Evolutionary conservation across 1,140 invertebrate species (phyloP).

Genomic region (Dufourea novaeangliae): DNA sequence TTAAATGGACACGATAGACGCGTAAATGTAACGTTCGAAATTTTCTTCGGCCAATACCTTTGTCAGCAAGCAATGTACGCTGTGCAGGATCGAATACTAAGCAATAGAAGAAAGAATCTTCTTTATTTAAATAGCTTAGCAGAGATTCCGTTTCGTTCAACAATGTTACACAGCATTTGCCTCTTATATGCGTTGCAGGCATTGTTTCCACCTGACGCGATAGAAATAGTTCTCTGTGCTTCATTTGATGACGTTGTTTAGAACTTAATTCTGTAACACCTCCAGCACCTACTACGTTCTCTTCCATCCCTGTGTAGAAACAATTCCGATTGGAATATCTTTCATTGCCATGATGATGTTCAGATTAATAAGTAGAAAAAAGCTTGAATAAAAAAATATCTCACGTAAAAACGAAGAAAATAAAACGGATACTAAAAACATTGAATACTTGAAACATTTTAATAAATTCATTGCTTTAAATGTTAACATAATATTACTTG

Average conservation of each 20-base stretch:
- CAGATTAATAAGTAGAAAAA: slow-evolving; percentile 24
- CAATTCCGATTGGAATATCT: slow-evolving; percentile 20
- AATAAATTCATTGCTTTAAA: background rate
- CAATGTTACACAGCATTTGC: slow-evolving; percentile 98
- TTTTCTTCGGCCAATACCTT: slow-evolving; percentile 84
- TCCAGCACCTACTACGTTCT: slow-evolving; percentile 79
- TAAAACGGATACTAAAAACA: slow-evolving; percentile 13
- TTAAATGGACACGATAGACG: background rate
- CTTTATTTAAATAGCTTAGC: slow-evolving; percentile 97
- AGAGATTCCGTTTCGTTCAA: slow-evolving; percentile 99
- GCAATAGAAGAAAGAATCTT: slow-evolving; percentile 99
- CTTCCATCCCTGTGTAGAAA: slow-evolving; percentile 80
- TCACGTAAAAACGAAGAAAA: slow-evolving; percentile 20
- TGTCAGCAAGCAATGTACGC: slow-evolving; percentile 98
- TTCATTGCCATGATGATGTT: background rate
- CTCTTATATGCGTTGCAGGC: slow-evolving; percentile 98
- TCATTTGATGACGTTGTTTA: slow-evolving; percentile 96
- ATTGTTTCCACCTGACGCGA: slow-evolving; percentile 98
- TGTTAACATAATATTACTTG: slow-evolving; percentile 5
- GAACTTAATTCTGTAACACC: slow-evolving; percentile 83
- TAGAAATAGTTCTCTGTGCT: slow-evolving; percentile 98
- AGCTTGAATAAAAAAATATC: slow-evolving; percentile 41
- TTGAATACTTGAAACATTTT: background rate
- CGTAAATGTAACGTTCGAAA: background rate
- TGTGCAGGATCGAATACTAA: slow-evolving; percentile 99